Base-by-base conservation (phyloP, 2,113 vertebrate species). In the Xiphophorus hellerii region DNA sequence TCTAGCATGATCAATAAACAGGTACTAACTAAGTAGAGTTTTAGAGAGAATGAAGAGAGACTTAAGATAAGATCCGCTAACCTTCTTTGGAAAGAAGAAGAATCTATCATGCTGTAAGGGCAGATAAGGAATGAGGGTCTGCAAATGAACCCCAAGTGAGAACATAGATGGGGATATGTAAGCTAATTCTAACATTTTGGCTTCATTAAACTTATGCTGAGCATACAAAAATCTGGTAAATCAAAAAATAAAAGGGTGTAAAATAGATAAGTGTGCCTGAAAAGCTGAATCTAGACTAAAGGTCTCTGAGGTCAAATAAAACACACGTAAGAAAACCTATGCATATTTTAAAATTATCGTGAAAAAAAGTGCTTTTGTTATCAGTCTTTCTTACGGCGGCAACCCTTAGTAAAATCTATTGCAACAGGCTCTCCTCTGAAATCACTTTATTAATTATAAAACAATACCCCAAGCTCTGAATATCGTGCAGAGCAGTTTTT, bases 1-100 rank as follows among this genome's bases (percentile, higher is more conserved):
- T 90, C 84, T 61, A 76, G 73, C 69, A 71, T 89, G 86, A 94
- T 93, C 92, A 92, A 93, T 94, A 94, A 90, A 92, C 89, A 86
- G 84, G 88, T 85, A 87, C 81, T 83, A 84, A 89, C 83, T 76
- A 85, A 90, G 94, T 91, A 70, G 72, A 83, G 82, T 87, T 88
- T 89, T 30, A 81, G 89, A 76, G 79, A 69, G 84, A 90, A 86
- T 81, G 83, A 74, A 76, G 69, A 44, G 61, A 68, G 68, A 68
- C 81, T 78, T 69, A 76, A 74, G 75, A 85, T 86, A 80, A 83
- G 73, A 80, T 66, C 70, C 10, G 30, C 71, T 29, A 35, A 80
- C 80, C 33, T 61, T 63, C 67, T 62, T 69, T 75, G 48, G 64
- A 61, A 77, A 35, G 60, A 76, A 28, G 28, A 28, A 28, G 28